A percentile compares a stretch with the other conserved stretches of the same genome.
phyloP scores from a whole-genome alignment of 2,888 invertebrate species.

The Limnephilus marmoratus region DNA sequence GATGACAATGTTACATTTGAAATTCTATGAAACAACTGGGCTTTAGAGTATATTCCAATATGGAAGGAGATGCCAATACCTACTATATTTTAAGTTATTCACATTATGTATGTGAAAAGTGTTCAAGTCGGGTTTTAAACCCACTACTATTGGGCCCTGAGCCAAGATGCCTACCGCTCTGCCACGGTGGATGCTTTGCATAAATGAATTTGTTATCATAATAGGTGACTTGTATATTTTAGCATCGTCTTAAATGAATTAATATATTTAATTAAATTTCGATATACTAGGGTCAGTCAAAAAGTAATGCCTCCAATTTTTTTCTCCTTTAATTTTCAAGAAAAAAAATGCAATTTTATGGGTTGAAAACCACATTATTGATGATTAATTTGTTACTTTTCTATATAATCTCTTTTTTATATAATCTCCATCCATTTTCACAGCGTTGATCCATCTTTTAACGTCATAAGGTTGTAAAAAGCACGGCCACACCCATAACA shows the following conservation, averaged over 20 bases:
- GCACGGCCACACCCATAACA: too few species aligned
- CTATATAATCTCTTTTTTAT: too few species aligned
- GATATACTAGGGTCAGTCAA: neutral
- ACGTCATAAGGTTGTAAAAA: too few species aligned
- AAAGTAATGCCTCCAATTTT: too few species aligned
- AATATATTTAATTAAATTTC: neutral
- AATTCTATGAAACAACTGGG: too few species aligned
- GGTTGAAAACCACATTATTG: too few species aligned
- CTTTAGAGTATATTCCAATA: neutral
- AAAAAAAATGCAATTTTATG: too few species aligned
- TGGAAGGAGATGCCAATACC: neutral
- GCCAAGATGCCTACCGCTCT: neutral
- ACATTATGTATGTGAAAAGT: neutral
- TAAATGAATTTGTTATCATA: neutral
- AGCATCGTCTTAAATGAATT: neutral
- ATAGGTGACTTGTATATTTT: neutral
- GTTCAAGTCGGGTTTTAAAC: neutral
- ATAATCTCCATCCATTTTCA: too few species aligned
- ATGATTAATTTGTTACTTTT: too few species aligned
- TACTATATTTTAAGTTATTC: neutral
- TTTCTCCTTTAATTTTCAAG: too few species aligned
- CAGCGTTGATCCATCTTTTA: too few species aligned
- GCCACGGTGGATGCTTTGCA: neutral
- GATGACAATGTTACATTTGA: too few species aligned
- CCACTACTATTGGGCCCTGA: neutral